Evolutionary conservation across 2,888 invertebrate genomes (phyloP).

Genomic region (Biston stratarius): DNA sequence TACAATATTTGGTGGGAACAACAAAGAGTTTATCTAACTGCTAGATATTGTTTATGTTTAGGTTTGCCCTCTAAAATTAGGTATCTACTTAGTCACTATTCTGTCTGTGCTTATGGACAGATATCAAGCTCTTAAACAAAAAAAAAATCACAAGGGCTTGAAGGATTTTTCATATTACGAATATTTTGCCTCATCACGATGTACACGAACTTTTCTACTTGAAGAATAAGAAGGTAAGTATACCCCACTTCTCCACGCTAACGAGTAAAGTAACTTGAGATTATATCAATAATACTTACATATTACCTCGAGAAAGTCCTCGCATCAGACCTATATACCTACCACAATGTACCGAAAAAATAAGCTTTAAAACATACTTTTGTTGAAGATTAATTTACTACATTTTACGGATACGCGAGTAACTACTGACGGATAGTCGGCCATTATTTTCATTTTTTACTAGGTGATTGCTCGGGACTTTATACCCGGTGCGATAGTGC

Average conservation of each 20-base stretch:
- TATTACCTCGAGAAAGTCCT: slow-evolving; percentile 11
- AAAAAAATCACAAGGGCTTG: slow-evolving; percentile 4
- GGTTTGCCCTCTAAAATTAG: no score
- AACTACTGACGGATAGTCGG: no score
- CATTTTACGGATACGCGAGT: no score
- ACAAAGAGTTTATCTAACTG: no score
- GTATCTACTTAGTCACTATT: no score
- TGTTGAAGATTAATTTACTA: no score
- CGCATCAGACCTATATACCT: neutral
- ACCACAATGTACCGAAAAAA: neutral
- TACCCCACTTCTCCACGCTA: slow-evolving; percentile 3
- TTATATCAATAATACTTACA: slow-evolving; percentile 20
- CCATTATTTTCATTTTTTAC: no score
- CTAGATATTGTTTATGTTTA: no score
- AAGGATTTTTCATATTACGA: slow-evolving; percentile 3
- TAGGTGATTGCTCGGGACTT: no score
- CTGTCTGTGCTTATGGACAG: neutral
- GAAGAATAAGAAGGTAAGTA: slow-evolving; percentile 11
- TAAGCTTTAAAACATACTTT: neutral
- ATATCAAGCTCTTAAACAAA: neutral
- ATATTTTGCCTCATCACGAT: slow-evolving; percentile 13
- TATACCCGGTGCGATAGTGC: no score
- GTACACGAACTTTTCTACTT: slow-evolving; percentile 14
- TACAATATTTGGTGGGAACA: no score
- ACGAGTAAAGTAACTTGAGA: slow-evolving; percentile 23